Evolutionary conservation across 2,888 invertebrate genomes (phyloP).

Genomic region (Fissipunctia ypsillon): DNA sequence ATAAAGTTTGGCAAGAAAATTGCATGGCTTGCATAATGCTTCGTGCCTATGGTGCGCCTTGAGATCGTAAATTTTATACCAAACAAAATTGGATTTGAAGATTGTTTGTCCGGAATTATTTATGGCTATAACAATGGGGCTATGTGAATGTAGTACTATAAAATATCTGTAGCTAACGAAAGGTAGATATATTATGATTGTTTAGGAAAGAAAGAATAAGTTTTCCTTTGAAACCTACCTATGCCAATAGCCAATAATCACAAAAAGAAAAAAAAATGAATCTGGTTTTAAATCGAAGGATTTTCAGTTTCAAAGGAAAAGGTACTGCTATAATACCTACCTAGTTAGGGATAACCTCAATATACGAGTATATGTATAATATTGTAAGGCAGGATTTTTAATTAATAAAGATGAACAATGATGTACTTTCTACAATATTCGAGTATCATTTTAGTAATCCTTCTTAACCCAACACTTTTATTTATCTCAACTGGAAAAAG

Average conservation of each 20-base stretch:
- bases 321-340: background rate
- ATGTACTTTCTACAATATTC: too few relatives aligned
- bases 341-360: too few relatives aligned
- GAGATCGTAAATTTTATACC: constrained; percentile 81
- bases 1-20: constrained; percentile 88
- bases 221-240: background rate
- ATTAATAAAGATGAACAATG: too few relatives aligned
- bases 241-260: background rate
- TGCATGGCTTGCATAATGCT: constrained; percentile 88
- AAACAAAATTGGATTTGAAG: constrained; percentile 81
- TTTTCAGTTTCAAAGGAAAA: background rate
- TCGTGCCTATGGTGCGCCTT: constrained; percentile 74
- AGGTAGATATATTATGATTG: background rate
- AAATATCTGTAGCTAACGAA: constrained; percentile 38
- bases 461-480: too few relatives aligned
- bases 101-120: constrained; percentile 78
- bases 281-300: background rate
- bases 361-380: too few relatives aligned
- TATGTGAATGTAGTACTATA: constrained; percentile 48
- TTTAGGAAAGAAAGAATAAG: background rate
- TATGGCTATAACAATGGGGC: constrained; percentile 73
- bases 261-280: background rate
- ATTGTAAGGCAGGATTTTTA: too few relatives aligned
- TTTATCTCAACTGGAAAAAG: too few relatives aligned
- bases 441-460: too few relatives aligned